These are phyloP conservation scores for Antigone vipio DNA, from an alignment of 2,113 vertebrate species.

Conservation along the genomic window DNA sequence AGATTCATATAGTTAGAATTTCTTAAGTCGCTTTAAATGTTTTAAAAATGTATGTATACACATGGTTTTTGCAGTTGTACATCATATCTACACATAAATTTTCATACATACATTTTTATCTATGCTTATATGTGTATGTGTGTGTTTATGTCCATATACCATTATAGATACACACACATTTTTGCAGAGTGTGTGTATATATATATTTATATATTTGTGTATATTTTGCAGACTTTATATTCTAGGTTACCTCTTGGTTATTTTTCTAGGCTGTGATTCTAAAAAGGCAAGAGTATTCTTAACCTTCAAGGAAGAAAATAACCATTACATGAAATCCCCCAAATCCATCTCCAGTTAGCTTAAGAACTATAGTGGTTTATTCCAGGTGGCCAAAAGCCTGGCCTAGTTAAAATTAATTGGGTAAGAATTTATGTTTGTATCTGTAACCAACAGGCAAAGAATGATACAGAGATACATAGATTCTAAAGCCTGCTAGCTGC, in stretches of 20 bases:
- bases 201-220: not conserved
- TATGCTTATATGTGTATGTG: not conserved
- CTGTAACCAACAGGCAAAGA: not conserved
- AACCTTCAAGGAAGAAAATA: not conserved
- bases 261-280: not conserved
- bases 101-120: not conserved
- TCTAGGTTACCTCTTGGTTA: not conserved
- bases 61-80: not conserved
- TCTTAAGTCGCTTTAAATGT: not conserved
- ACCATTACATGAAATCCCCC: not conserved
- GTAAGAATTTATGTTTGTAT: not conserved
- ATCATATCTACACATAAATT: not conserved
- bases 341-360: not conserved
- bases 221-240: not conserved
- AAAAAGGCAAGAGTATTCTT: not conserved
- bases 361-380: not conserved
- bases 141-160: not conserved
- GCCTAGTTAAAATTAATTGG: not conserved
- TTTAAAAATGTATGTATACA: not conserved
- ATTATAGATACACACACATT: not conserved
- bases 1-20: not conserved
- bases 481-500: not conserved
- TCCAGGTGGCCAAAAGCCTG: not conserved
- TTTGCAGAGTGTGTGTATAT: not conserved
- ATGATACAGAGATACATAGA: not conserved